Evolutionary conservation across 2,113 vertebrate genomes (phyloP), one percentile per base, ranked within the genome.

Genomic region (Rhinoderma darwinii): DNA sequence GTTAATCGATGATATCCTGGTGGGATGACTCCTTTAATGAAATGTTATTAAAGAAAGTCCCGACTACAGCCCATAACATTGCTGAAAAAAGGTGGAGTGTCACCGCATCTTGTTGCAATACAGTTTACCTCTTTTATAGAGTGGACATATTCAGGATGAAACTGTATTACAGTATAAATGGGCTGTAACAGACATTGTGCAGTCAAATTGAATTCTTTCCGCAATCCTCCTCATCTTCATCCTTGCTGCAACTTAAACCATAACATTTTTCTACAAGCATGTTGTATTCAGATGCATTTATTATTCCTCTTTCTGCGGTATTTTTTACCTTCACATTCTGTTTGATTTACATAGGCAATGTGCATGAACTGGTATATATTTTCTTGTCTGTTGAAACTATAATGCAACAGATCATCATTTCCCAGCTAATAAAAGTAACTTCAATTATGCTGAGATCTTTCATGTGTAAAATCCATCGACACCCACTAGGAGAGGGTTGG

Each of bases 381-480:
- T 89, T 91, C 89, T 89, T 82, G 51, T 41, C 51, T 88, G 83
- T 89, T 89, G 89, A 92, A 92, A 91, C 80, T 80, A 22, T 35
- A 82, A 59, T 43, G 39, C 70, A 84, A 84, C 68, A 84, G 51
- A 84, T 74, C 63, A 83, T 83, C 35, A 84, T 74, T 84, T 84
- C 50, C 70, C 37, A 9, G 70, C 50, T 61, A 91, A 91, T 92
- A 88, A 93, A 93, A 93, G 89, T 73, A 88, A 89, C 86, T 91
- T 92, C 89, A 90, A 91, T 89, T 89, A 83, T 89, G 88, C 73
- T 93, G 87, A 89, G 89, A 92, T 90, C 88, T 91, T 86, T 91
- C 89, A 88, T 89, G 82, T 91, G 88, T 90, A 90, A 94, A 95
- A 93, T 85, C 84, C 88, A 92, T 92, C 88, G 92, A 91, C 90